phyloP scores from a whole-genome alignment of 2,797 vertebrate species.

The Podarcis lilfordi region DNA sequence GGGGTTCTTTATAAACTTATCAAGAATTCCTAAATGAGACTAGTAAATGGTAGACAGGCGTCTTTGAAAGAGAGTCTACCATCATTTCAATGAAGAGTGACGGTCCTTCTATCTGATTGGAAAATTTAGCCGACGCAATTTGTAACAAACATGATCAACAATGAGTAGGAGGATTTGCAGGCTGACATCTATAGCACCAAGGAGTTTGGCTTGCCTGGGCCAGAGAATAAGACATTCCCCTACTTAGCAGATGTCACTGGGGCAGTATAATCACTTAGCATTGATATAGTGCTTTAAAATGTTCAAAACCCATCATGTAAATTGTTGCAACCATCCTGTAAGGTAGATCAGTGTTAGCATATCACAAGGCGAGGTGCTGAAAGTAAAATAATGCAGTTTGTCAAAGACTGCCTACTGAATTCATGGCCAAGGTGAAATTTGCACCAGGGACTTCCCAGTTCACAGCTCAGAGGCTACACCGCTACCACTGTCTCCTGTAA shows the following conservation, averaged over 20 bases:
- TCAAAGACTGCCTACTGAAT: not conserved
- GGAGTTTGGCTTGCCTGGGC: not conserved
- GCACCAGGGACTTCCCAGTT: not conserved
- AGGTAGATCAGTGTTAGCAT: too few species aligned
- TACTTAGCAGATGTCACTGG: too few species aligned
- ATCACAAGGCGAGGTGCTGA: not conserved
- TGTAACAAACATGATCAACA: not conserved
- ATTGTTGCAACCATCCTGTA: too few species aligned
- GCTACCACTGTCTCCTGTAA: not conserved
- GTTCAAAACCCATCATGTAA: too few species aligned
- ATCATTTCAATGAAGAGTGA: not conserved
- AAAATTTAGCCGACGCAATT: not conserved
- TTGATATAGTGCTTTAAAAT: too few species aligned
- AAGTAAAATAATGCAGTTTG: not conserved
- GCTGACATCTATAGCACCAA: not conserved
- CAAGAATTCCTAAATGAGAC: not conserved
- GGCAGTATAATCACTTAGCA: too few species aligned
- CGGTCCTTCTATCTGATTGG: too few species aligned
- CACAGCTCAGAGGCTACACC: not conserved
- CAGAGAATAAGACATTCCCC: not conserved
- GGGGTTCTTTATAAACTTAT: not conserved
- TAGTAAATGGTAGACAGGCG: not conserved
- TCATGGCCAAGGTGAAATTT: not conserved
- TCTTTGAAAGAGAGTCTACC: not conserved
- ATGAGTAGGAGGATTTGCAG: not conserved